A percentile compares a stretch with the other conserved stretches of the same genome.
Conservation (phyloP, 2,797 vertebrate species). For the Anabas testudineus region DNA sequence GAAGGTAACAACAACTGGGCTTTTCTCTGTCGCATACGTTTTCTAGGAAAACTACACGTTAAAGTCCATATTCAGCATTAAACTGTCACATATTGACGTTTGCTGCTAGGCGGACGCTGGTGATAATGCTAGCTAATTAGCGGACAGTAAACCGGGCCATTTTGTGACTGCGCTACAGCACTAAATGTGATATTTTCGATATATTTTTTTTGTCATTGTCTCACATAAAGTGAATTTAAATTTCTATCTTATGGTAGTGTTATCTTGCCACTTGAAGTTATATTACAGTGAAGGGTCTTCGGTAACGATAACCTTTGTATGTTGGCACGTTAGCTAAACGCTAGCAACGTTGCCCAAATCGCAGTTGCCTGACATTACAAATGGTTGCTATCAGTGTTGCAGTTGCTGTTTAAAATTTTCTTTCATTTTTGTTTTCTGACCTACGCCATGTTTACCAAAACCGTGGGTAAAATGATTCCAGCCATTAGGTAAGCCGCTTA, state of each 20-base stretch:
- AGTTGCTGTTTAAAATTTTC: too few relatives aligned
- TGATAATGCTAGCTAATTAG: slow-evolving; percentile 23
- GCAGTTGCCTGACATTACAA: slow-evolving; percentile 20
- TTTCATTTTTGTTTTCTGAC: not conserved
- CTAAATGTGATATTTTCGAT: fast-evolving
- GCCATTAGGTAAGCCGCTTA: not conserved
- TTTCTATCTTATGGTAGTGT: too few relatives aligned
- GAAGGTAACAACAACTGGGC: fast-evolving
- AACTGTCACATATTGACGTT: too few relatives aligned
- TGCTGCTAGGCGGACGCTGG: slow-evolving; percentile 2
- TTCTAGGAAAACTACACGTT: fast-evolving
- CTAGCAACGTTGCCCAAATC: not conserved
- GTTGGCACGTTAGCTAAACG: not conserved
- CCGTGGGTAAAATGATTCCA: not conserved
- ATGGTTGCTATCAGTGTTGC: too few relatives aligned
- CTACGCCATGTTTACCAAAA: not conserved
- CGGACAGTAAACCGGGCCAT: not conserved
- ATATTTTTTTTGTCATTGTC: not conserved
- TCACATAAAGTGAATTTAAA: not conserved
- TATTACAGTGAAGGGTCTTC: not conserved
- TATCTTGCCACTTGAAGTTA: slow-evolving; percentile 23
- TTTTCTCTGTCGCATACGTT: fast-evolving
- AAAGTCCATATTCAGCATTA: fast-evolving
- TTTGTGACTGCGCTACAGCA: not conserved
- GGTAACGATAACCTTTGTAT: not conserved